These are phyloP conservation scores for Tachina lurida DNA, from an alignment of 2,888 invertebrate genomes.

Conservation along the genomic window DNA sequence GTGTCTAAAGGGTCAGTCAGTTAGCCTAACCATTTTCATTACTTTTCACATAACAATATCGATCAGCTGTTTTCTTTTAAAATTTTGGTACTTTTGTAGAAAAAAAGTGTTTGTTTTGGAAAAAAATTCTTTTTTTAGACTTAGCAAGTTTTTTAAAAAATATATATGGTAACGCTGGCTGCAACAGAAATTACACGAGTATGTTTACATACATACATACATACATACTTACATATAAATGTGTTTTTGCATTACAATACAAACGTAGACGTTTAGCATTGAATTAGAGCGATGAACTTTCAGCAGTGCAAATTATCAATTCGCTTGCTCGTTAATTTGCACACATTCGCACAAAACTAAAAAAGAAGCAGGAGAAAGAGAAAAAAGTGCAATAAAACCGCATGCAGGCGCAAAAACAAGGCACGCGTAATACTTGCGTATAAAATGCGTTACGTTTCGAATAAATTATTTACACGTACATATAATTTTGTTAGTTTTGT, in stretches of 20 bases:
- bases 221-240: too few species aligned
- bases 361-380: not conserved
- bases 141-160: too few species aligned
- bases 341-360: slow-evolving; percentile 49
- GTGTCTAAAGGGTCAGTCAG: too few species aligned
- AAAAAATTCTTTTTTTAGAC: too few species aligned
- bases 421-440: slow-evolving; percentile 65
- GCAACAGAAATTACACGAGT: not conserved
- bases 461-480: slow-evolving; percentile 51
- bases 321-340: slow-evolving; percentile 23
- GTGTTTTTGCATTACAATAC: slow-evolving; percentile 34
- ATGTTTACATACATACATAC: not conserved
- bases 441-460: slow-evolving; percentile 54
- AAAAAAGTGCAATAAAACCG: slow-evolving; percentile 44
- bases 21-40: too few species aligned
- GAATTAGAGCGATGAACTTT: slow-evolving; percentile 82
- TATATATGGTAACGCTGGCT: too few species aligned
- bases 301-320: slow-evolving; percentile 69
- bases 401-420: slow-evolving; percentile 35
- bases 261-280: slow-evolving; percentile 74
- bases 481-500: not conserved
- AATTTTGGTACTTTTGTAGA: too few species aligned
- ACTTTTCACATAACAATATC: too few species aligned
- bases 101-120: too few species aligned
- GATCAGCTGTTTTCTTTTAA: too few species aligned